Evolutionary conservation across 2,888 invertebrate genomes (phyloP).

Genomic region (Adelphocoris suturalis): DNA sequence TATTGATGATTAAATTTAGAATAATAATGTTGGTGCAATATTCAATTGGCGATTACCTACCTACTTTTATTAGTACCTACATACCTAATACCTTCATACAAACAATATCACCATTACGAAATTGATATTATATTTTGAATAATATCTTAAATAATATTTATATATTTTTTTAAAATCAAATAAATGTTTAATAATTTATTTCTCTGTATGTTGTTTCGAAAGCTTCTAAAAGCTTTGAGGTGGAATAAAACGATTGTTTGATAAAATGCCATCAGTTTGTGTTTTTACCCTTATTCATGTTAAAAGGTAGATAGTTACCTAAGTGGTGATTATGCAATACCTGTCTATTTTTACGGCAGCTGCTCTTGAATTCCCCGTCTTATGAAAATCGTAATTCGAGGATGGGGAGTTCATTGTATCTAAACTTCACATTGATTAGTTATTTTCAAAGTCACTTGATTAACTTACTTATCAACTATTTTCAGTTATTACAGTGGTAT

Average conservation of each 20-base stretch:
- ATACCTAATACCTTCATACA: constrained; percentile 44
- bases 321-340: no score
- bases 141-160: constrained; percentile 62
- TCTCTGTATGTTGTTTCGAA: constrained; percentile 67
- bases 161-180: constrained; percentile 71
- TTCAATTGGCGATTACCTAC: constrained; percentile 49
- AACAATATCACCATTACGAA: constrained; percentile 59
- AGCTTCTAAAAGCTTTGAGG: constrained; percentile 57
- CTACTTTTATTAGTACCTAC: constrained; percentile 23
- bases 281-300: not conserved
- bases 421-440: no score
- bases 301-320: no score
- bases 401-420: no score
- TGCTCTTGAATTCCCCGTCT: no score
- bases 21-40: constrained; percentile 56
- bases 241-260: constrained; percentile 67
- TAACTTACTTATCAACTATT: no score
- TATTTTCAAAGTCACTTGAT: no score
- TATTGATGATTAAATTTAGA: not conserved
- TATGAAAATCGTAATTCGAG: no score
- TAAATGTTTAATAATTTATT: constrained; percentile 70
- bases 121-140: constrained; percentile 68
- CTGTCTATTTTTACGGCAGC: no score
- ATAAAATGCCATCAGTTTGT: constrained; percentile 15
- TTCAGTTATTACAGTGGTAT: no score